phyloP scores from a whole-genome alignment of 2,113 vertebrate species.

The Aphelocoma coerulescens region DNA sequence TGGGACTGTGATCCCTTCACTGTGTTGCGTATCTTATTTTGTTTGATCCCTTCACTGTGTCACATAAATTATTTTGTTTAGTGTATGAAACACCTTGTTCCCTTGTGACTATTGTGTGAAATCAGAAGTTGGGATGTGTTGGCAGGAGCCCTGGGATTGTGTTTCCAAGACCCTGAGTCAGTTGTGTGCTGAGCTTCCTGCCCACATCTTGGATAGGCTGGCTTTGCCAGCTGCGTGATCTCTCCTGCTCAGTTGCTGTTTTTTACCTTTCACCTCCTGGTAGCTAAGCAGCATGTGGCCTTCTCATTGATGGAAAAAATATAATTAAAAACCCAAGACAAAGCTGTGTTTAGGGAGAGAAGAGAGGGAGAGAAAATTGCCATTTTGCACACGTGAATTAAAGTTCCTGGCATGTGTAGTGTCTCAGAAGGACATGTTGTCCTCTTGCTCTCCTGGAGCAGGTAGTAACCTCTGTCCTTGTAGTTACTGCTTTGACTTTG shows the following conservation, averaged over 20 bases:
- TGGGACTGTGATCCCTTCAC: background rate
- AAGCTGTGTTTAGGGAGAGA: background rate
- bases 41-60: background rate
- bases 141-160: background rate
- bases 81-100: background rate
- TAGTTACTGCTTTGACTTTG: background rate
- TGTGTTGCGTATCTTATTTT: rapidly evolving
- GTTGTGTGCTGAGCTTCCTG: background rate
- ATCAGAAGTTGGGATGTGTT: background rate
- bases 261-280: background rate
- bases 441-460: background rate
- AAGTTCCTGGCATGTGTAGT: background rate
- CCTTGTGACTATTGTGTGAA: background rate
- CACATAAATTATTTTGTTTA: rapidly evolving
- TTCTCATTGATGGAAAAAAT: background rate
- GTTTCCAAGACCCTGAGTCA: background rate
- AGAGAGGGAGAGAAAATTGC: background rate
- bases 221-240: background rate
- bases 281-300: background rate
- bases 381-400: background rate
- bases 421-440: background rate
- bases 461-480: background rate
- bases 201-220: background rate
- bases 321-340: background rate
- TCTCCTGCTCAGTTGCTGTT: background rate